Conservation (phyloP, 2,113 vertebrate species). For the Antidorcas marsupialis region DNA sequence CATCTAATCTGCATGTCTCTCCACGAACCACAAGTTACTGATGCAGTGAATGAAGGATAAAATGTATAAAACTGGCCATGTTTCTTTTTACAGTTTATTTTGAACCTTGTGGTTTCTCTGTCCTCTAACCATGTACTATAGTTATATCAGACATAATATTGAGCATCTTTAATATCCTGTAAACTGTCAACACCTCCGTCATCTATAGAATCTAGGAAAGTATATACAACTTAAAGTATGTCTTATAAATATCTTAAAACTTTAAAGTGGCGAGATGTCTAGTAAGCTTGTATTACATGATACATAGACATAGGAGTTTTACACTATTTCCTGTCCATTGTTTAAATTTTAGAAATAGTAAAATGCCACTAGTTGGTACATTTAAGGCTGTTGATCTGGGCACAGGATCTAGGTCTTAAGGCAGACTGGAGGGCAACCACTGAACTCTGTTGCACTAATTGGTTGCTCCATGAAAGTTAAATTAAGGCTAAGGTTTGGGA, state of each 20-base stretch:
- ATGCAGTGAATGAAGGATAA: neutral
- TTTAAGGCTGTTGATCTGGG: neutral
- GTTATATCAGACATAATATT: neutral
- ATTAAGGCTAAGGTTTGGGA: neutral
- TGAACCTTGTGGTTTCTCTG: neutral
- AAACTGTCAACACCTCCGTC: neutral
- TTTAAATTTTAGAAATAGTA: neutral
- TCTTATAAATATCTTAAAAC: neutral
- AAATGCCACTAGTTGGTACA: neutral
- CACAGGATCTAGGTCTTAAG: neutral
- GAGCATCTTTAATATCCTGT: neutral
- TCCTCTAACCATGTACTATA: neutral
- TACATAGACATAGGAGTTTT: neutral
- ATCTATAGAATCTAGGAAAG: neutral
- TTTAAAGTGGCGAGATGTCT: neutral
- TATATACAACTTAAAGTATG: neutral
- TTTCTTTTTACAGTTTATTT: neutral
- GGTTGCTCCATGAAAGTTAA: neutral
- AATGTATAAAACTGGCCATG: neutral
- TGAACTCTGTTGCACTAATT: accelerated
- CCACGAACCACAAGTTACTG: neutral
- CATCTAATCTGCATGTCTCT: neutral
- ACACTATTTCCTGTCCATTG: neutral
- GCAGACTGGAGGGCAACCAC: neutral
- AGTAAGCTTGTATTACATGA: neutral